Evolutionary conservation across 2,113 vertebrate genomes (phyloP), one percentile per base, ranked within the genome.

Genomic region (Osmerus eperlanus): DNA sequence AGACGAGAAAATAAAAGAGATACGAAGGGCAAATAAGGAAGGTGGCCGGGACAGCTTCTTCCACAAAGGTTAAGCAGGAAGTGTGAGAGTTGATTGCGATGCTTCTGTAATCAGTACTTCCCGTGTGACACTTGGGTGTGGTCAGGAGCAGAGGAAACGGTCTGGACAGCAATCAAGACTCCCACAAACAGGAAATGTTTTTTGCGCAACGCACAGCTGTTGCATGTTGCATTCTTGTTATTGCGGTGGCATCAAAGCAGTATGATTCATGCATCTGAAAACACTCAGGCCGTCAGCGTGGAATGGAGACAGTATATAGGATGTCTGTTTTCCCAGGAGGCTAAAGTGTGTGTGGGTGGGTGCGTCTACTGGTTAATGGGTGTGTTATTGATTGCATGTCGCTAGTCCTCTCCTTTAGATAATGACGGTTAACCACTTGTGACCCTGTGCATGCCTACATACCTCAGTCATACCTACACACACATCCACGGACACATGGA

Each of bases 381-480:
- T 82, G 75, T 79, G 86, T 6, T 89, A 89, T 88, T 85, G 88
- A 91, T 89, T 75, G 75, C 77, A 83, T 82, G 83, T 81, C 84
- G 63, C 79, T 70, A 0, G 59, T 83, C 73, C 76, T 84, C 77
- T 77, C 61, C 59, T 77, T 63, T 59, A 84, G 87, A 90, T 88
- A 91, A 89, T 67, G 70, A 80, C 68, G 82, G 86, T 87, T 88
- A 87, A 88, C 83, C 88, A 85, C 85, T 89, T 85, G 88, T 85
- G 88, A 89, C 88, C 87, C 75, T 4, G 3, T 70, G 74, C 80
- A 82, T 82, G 84, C 83, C 83, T n/a, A 81, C 56, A 70, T 79
- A 71, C 71, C 68, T 53, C 1, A 36, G 60, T 84, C 76, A 71
- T 79, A 83, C 78, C 84, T 79, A 79, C 79, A 72, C 23, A 28